Conservation (phyloP, 2,797 vertebrate species). For the Pachyuromys duprasi region DNA sequence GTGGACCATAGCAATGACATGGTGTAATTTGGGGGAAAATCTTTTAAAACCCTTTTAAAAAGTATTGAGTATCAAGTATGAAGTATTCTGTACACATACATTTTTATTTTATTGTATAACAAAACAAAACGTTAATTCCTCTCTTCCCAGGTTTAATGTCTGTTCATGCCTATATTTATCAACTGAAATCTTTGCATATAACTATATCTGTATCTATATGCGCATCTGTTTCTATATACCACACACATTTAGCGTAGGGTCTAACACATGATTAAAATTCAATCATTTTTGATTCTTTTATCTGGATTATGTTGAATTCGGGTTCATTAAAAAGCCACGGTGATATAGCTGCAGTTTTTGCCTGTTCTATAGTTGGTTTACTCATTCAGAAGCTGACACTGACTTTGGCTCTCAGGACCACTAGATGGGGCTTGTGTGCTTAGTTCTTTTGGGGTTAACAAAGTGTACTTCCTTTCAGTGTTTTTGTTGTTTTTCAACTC, state of each 20-base stretch:
- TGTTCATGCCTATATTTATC: neutral
- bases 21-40: neutral
- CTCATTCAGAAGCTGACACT: constrained; percentile 24
- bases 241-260: neutral
- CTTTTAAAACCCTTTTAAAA: neutral
- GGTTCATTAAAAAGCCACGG: neutral
- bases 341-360: neutral
- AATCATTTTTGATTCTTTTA: neutral
- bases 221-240: neutral
- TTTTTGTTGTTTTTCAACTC: neutral
- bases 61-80: too few species aligned
- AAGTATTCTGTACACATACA: neutral
- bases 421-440: constrained; percentile 81
- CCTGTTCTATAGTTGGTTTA: neutral
- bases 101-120: neutral
- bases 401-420: constrained; percentile 53
- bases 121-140: neutral
- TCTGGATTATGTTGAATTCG: neutral
- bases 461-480: neutral
- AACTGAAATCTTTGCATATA: neutral
- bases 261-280: neutral
- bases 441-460: constrained; percentile 11
- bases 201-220: neutral
- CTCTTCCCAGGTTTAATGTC: constrained; percentile 7
- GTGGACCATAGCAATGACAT: neutral